These are phyloP conservation scores for Netelia virgata DNA, from an alignment of 2,888 invertebrate species.

Conservation along the genomic window DNA sequence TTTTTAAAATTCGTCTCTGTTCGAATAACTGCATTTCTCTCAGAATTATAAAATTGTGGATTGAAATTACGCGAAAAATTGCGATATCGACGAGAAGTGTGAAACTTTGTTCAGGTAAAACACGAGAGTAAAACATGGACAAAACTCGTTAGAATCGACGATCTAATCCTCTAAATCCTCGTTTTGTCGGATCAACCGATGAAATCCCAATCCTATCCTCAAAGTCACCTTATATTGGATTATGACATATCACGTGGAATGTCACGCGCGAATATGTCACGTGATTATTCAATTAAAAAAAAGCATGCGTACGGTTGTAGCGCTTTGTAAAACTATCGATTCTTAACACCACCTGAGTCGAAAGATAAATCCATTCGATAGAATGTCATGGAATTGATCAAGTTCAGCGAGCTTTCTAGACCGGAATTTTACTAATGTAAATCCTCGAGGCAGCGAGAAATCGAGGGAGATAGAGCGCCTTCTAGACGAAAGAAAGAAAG, in stretches of 20 bases:
- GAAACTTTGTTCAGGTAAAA: background rate
- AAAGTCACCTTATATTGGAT: background rate
- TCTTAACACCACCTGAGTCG: background rate
- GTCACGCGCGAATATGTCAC: constrained; percentile 30
- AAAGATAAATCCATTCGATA: background rate
- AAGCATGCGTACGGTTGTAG: background rate
- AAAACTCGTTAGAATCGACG: background rate
- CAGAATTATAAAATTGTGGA: no score
- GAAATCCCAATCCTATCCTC: constrained; percentile 31
- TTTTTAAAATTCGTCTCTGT: no score
- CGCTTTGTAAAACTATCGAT: constrained; percentile 8
- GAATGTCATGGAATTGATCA: background rate
- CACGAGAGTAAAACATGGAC: background rate
- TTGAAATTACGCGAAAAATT: no score
- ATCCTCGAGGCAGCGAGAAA: no score
- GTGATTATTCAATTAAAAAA: constrained; percentile 41
- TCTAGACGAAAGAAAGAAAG: background rate
- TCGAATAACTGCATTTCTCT: no score
- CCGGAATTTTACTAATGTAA: no score
- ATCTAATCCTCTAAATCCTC: constrained; percentile 7
- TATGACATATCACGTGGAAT: background rate
- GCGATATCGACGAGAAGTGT: background rate
- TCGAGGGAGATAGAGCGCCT: no score
- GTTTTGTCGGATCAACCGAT: constrained; percentile 42
- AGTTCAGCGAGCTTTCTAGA: no score